Base-by-base conservation (phyloP, 2,113 vertebrate species). In the Cisticola juncidis region DNA sequence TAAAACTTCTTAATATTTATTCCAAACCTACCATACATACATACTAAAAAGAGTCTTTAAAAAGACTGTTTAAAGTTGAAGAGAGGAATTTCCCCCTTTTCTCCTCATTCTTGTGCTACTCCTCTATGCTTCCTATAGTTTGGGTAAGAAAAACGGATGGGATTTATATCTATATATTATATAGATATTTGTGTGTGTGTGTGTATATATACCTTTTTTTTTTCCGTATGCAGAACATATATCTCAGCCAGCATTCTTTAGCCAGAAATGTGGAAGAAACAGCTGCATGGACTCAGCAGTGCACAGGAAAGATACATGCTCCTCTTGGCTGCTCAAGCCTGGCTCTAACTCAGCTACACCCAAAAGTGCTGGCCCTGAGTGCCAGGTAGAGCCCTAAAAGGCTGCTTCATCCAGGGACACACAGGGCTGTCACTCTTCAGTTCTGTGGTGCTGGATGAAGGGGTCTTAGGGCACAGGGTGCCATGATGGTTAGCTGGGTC, bases 251-350 rank as follows among this genome's bases (percentile, higher is more conserved):
- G 21, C 4, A 11, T 31, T 24, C 38, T 92, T 56, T 29, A 66
- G 14, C 25, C 21, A 35, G 22, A 31, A 66, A 8, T 4, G 21
- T 0, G 1, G 60, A 84, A 66, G 47, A 31, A 87, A 42, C 12
- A 81, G 69, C 53, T 87, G n/a, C 29, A 5, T 3, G 28, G 76
- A 44, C 21, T 78, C 2, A 4, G 50, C 42, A 50, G 15, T 5
- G 25, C 56, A 17, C 14, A 18, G 16, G 44, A 21, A 70, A 51
- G 42, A 56, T 26, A 5, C 16, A 29, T 0, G 0, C 14, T 42
- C 16, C 11, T 14, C 38, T 42, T 3, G 0, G 18, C 45, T 50
- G 45, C 47, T 83, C 36, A 42, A 65, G 74, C 21, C 28, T 1
- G 1, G 12, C 18, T 7, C 25, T 42, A 61, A 40, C 23, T 50